Evolutionary conservation across 2,888 invertebrate genomes (phyloP), one percentile per base, ranked within the genome.

Genomic region (Conomelus anceps): DNA sequence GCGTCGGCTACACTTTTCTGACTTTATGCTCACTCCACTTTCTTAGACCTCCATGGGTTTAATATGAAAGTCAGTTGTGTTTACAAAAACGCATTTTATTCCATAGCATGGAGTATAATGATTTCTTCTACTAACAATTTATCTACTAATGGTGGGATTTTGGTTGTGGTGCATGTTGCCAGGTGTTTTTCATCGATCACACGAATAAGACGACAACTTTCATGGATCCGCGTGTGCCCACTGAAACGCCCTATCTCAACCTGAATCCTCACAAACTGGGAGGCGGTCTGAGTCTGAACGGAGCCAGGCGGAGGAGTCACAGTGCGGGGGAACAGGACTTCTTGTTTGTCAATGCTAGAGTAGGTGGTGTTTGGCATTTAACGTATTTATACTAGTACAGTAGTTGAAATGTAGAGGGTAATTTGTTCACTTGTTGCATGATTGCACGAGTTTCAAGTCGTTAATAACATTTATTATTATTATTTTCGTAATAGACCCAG

Each of bases 161-260:
- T 22, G 86, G 22, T 17, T 85, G 23, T n/a, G n/a, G n/a, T n/a
- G n/a, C 23, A 87, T 26, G 89, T 90, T 92, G 92, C 88, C 93
- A 95, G 95, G 94, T 94, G 93, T 99, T 99, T 94, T 99, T 98
- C 94, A 98, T 99, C 93, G 98, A 99, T 94, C 99, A 99, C 94
- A 96, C 97, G 92, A 96, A 97, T 94, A 96, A 98, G 91, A 96
- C 97, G 91, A 99, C 99, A 1, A 98, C 99, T 13, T 99, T 98
- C 94, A 98, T 99, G 94, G 99, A 99, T 94, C 99, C 99, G 22
- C 96, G 99, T 86, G 95, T 99, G 92, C 98, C 98, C n/a, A 95
- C 96, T 29, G 97, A 97, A 92, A 95, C 96, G 89, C 95, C 96
- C 86, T 95, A 95, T 91, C 93, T 93, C 29, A 26, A 86, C 22